phyloP scores from a whole-genome alignment of 1,140 invertebrate genomes.

The Drosophila kurseongensis region DNA sequence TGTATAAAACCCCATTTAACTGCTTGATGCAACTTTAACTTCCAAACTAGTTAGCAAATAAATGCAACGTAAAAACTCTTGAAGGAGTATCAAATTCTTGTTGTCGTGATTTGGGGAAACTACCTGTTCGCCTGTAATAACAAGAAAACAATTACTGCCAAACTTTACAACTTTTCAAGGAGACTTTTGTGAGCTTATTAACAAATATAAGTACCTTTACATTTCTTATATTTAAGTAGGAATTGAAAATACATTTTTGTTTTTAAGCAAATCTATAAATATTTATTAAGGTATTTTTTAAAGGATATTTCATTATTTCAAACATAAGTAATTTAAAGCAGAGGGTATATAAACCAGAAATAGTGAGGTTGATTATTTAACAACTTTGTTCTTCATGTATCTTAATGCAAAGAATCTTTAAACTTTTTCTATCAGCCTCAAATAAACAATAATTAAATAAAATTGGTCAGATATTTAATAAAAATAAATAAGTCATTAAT shows the following conservation, averaged over 20 bases:
- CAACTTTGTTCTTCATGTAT: too few species aligned
- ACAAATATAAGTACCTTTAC: neutral
- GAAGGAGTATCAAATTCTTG: neutral
- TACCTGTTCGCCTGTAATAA: conserved; percentile 11
- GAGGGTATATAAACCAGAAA: too few species aligned
- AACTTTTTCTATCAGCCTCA: too few species aligned
- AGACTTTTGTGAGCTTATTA: neutral
- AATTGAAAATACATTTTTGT: neutral
- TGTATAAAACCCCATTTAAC: conserved; percentile 17
- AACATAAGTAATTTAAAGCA: too few species aligned
- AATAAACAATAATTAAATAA: too few species aligned
- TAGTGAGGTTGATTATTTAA: too few species aligned
- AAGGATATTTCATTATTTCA: too few species aligned
- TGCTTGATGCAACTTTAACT: conserved; percentile 13
- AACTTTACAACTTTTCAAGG: neutral
- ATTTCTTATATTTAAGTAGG: neutral
- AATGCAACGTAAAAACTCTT: neutral
- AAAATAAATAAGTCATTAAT: neutral
- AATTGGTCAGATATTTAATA: neutral
- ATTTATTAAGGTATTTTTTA: too few species aligned
- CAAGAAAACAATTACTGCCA: conserved; percentile 1
- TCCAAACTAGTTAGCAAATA: conserved; percentile 8
- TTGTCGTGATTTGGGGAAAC: neutral
- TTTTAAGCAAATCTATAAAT: neutral
- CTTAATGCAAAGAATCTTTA: too few species aligned